Conservation (phyloP, 1,140 invertebrate species). For the Drosophila sechellia region DNA sequence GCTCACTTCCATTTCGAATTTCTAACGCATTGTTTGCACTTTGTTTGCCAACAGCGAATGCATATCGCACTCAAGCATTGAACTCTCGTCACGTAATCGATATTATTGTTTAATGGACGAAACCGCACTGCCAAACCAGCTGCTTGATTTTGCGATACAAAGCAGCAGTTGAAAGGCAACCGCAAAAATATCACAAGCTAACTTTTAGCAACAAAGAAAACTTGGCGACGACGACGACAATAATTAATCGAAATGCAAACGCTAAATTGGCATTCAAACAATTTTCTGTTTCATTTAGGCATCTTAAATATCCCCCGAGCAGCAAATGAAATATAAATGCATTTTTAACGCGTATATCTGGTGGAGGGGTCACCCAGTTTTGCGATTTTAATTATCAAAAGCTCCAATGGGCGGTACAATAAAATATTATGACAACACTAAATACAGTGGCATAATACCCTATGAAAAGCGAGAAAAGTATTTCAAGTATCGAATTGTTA, state of each 20-base stretch:
- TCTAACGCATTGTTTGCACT: constrained; percentile 6
- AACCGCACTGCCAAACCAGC: constrained; percentile 17
- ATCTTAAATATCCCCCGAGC: constrained; percentile 33
- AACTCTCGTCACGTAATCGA: constrained; percentile 50
- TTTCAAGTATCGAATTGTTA: background rate
- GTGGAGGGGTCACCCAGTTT: constrained; percentile 28
- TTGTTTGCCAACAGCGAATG: constrained; percentile 15
- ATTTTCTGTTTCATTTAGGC: constrained; percentile 45
- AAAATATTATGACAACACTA: background rate
- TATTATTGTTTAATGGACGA: constrained; percentile 54
- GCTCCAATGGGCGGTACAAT: constrained; percentile 19
- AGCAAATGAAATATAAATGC: constrained; percentile 17
- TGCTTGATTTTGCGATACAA: constrained; percentile 2
- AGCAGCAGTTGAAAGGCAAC: background rate
- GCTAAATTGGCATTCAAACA: constrained; percentile 57
- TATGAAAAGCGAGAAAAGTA: rapidly evolving
- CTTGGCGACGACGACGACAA: constrained; percentile 30
- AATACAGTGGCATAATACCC: background rate
- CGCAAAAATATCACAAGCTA: constrained; percentile 13
- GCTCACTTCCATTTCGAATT: constrained; percentile 7
- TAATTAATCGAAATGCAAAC: constrained; percentile 37
- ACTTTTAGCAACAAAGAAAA: constrained; percentile 17
- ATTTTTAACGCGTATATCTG: constrained; percentile 4
- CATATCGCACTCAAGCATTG: constrained; percentile 30
- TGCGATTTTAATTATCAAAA: constrained; percentile 15